Base-by-base conservation (phyloP, 2,113 vertebrate genomes). In the Anoplopoma fimbria region DNA sequence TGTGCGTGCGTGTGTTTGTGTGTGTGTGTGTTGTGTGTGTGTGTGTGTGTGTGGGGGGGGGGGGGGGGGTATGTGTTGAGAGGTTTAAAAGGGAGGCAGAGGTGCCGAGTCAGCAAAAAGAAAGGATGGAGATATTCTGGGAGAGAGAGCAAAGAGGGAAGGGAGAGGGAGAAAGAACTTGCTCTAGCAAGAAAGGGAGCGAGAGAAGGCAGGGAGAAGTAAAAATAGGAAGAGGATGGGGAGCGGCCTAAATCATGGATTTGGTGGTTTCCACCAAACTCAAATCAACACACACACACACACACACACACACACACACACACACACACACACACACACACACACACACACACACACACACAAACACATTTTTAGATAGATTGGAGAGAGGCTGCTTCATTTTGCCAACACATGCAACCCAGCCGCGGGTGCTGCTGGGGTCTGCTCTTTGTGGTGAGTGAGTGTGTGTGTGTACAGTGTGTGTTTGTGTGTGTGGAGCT, bases 71-170 rank as follows among this genome's bases (percentile, higher is more conserved):
- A 77, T 77, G 81, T 78, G 79, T 74, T 65, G 58, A 75, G 74
- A 58, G 85, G 64, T 85, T 88, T 88, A 81, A 85, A 90, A 83
- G 77, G 85, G 86, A 80, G 67, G 82, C 69, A 84, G 69, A 79
- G 51, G 47, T 87, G 88, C 82, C n/a, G 34, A 86, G 86, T 93
- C 88, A 90, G 91, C 91, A 91, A 84, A 85, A 60, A 88, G 63
- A 89, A 51, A 75, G 67, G 77, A 76, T 71, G 70, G 74, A 82
- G 76, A 88, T 81, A 87, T 87, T 91, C 77, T 74, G 62, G 53
- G 69, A 68, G 34, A 57, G 67, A 81, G 61, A 65, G 74, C n/a
- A 73, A 63, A 69, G 62, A 57, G 55, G 79, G 69, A 67, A 65
- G 49, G 31, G 45, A 53, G 53, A 2, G 17, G 40, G 40, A 57